phyloP scores from a whole-genome alignment of 92 coral and sea anemone species.

The Phenganax stokvisi region DNA sequence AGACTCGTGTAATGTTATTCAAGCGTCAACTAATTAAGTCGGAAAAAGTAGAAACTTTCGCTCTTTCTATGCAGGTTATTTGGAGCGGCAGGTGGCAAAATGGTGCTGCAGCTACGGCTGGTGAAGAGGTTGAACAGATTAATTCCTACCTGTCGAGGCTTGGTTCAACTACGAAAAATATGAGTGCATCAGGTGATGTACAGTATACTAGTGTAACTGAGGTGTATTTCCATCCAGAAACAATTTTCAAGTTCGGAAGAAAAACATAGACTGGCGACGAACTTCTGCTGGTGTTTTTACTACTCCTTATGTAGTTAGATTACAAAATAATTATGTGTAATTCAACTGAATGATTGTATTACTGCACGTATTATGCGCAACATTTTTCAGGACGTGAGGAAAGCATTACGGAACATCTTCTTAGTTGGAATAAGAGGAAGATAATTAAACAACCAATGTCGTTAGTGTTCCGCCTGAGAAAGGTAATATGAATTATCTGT shows the following conservation, averaged over 20 bases:
- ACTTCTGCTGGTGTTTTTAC: too few species aligned
- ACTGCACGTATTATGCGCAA: neutral
- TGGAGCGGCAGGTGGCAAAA: slow-evolving; percentile 66
- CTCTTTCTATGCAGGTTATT: slow-evolving; percentile 22
- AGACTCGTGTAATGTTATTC: neutral
- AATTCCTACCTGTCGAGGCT: slow-evolving; percentile 50
- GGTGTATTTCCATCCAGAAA: neutral
- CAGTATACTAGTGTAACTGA: neutral
- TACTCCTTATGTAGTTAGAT: too few species aligned
- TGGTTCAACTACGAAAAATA: slow-evolving; percentile 52
- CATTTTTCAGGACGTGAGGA: slow-evolving; percentile 44
- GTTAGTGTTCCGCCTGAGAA: slow-evolving; percentile 39
- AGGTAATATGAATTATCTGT: slow-evolving; percentile 12
- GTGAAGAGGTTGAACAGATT: slow-evolving; percentile 53
- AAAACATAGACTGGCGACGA: too few species aligned
- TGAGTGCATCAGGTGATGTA: slow-evolving; percentile 53
- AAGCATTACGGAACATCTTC: slow-evolving; percentile 51
- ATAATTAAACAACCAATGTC: slow-evolving; percentile 28
- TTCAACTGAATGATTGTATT: neutral
- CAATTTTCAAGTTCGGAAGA: neutral
- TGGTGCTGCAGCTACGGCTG: slow-evolving; percentile 48
- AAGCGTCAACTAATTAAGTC: neutral
- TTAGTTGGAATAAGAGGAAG: slow-evolving; percentile 50
- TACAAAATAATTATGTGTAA: too few species aligned
- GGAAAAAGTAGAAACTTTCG: neutral